Base-by-base conservation (phyloP, 1,140 invertebrate species). In the Homarus americanus region DNA sequence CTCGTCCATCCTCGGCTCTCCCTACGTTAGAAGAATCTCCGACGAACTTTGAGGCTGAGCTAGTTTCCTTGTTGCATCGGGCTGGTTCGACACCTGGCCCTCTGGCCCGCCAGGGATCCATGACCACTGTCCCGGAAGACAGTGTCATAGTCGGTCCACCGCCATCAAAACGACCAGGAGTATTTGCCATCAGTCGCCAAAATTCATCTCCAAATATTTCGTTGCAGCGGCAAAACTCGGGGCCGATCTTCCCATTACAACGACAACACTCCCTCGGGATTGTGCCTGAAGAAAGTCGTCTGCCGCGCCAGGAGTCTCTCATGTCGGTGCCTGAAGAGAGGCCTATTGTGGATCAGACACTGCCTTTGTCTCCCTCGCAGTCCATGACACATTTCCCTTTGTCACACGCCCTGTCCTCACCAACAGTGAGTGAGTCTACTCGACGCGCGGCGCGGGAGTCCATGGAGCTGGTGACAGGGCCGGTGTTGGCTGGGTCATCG, bases 181-280 rank as follows among this genome's bases (percentile, higher is more conserved):
- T 82, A 32, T 92, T 89, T 80, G 92, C 92, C 53, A 91, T 92
- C 66, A 91, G 88, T 73, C 86, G 92, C n/a, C 92, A 92, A 44
- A 87, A 83, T 41, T 92, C 92, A 4, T 91, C 92, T 0, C 92
- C 92, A 20, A 91, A 92, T 72, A 92, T 92, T 73, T 86, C 92
- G 4, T 72, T 91, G n/a, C 92, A 92, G 44, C 69, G 91, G 28
- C 87, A 87, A 63, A 88, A 78, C 38, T 89, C 90, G 20, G 86
- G 82, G 12, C 49, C 89, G 38, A 36, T 75, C 20, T 80, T 91
- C 53, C 87, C 90, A 72, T 38, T 92, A 15, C 85, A 88, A 44
- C 58, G 91, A 36, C 92, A 92, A 40, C 69, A 87, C 32, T 92
- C 92, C 34, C 41, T 92, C 5, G 92, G 92, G 7, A 80, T 80